These are phyloP conservation scores for Aphaenogaster floridana DNA, from an alignment of 1,140 invertebrate genomes.

Conservation along the genomic window DNA sequence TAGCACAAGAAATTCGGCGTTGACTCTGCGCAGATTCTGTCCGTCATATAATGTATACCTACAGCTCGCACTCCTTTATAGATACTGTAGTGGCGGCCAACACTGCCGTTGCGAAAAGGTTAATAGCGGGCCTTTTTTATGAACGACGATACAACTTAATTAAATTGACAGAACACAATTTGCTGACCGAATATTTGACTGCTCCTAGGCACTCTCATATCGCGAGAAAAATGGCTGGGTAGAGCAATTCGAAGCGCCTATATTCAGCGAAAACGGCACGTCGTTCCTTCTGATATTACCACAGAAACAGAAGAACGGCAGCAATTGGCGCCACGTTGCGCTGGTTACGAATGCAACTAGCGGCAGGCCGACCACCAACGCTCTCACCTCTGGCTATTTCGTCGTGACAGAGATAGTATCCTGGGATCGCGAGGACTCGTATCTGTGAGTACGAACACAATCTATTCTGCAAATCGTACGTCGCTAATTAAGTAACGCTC, in stretches of 20 bases:
- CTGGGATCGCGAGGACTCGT: conserved; percentile 91
- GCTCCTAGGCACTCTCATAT: conserved; percentile 78
- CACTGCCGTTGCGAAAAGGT: no score
- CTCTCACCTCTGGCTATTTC: conserved; percentile 91
- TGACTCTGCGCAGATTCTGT: no score
- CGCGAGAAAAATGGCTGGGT: conserved; percentile 90
- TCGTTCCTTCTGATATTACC: conserved; percentile 89
- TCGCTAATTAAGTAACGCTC: neutral
- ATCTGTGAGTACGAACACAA: conserved; percentile 88
- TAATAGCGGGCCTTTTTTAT: neutral
- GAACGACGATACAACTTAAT: neutral
- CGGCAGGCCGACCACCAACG: conserved; percentile 80
- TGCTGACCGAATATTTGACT: conserved; percentile 30
- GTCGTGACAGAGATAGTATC: conserved; percentile 93
- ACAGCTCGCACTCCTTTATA: no score
- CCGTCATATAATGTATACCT: no score
- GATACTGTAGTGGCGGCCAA: no score
- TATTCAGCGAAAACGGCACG: conserved; percentile 88
- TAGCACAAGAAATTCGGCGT: no score
- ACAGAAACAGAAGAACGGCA: conserved; percentile 87
- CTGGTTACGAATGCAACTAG: conserved; percentile 86
- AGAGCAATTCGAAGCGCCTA: conserved; percentile 88
- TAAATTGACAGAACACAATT: conserved; percentile 21
- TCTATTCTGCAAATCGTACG: neutral
- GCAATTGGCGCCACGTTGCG: conserved; percentile 90